Conservation (phyloP, 1,140 invertebrate species). For the Philopotamus ludificatus region DNA sequence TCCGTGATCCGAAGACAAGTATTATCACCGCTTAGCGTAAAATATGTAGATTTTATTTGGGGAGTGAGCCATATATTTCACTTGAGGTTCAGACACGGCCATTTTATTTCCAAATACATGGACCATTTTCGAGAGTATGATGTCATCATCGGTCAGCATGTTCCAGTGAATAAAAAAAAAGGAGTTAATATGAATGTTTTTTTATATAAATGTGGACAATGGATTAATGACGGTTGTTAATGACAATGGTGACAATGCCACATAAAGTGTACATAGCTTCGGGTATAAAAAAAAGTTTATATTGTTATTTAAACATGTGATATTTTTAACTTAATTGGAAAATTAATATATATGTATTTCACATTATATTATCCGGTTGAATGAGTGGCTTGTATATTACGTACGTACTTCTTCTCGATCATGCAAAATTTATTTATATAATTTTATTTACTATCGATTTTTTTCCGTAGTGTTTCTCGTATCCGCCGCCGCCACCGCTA, state of each 20-base stretch:
- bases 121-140: too few relatives aligned
- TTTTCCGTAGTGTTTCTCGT: too few relatives aligned
- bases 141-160: neutral
- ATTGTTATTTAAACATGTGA: slow-evolving; percentile 42
- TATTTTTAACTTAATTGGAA: slow-evolving; percentile 42
- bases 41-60: neutral
- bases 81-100: neutral
- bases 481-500: too few relatives aligned
- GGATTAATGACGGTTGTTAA: neutral
- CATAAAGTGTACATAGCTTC: neutral
- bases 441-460: too few relatives aligned
- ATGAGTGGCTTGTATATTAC: too few relatives aligned
- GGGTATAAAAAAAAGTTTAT: slow-evolving; percentile 11
- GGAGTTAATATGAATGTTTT: too few relatives aligned
- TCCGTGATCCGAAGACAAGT: neutral
- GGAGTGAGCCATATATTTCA: neutral
- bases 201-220: neutral
- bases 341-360: slow-evolving; percentile 21
- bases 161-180: neutral
- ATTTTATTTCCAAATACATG: neutral
- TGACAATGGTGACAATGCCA: neutral
- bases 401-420: too few relatives aligned
- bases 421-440: too few relatives aligned
- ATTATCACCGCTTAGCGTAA: neutral
- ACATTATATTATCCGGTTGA: too few relatives aligned